phyloP scores from a whole-genome alignment of 2,797 vertebrate species.

The Sphaeramia orbicularis region DNA sequence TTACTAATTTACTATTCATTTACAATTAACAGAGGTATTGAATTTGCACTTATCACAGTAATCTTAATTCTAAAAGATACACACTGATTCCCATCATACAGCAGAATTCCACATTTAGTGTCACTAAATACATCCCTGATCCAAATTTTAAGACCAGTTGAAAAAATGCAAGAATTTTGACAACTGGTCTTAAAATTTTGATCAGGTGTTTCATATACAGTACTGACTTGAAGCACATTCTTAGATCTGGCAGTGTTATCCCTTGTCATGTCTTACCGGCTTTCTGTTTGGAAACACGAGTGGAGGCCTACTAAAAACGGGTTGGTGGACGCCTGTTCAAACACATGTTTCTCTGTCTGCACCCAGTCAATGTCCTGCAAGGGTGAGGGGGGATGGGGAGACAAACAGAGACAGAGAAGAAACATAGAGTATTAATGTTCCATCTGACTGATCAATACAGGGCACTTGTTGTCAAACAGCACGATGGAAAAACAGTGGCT shows the following conservation, averaged over 20 bases:
- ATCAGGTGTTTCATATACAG: no score
- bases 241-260: slow-evolving; percentile 1
- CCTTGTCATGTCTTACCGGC: slow-evolving; percentile 88
- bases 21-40: no score
- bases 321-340: slow-evolving; percentile 97
- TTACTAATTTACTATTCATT: no score
- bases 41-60: no score
- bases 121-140: no score
- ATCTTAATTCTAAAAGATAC: no score
- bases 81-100: not conserved
- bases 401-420: slow-evolving; percentile 30
- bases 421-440: slow-evolving; percentile 45
- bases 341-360: slow-evolving; percentile 99
- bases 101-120: not conserved
- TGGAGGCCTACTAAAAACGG: slow-evolving; percentile 97
- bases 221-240: not conserved
- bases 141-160: no score
- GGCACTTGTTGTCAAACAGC: slow-evolving; percentile 29
- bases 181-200: no score
- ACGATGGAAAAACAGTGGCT: no score
- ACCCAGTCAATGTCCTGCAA: slow-evolving; percentile 98
- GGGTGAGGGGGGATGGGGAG: slow-evolving; percentile 45
- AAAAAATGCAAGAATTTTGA: no score
- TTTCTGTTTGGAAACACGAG: slow-evolving; percentile 98
- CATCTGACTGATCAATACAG: slow-evolving; percentile 55